These are phyloP conservation scores for Anolis sagrei DNA, from an alignment of 2,113 vertebrate genomes.

Conservation along the genomic window DNA sequence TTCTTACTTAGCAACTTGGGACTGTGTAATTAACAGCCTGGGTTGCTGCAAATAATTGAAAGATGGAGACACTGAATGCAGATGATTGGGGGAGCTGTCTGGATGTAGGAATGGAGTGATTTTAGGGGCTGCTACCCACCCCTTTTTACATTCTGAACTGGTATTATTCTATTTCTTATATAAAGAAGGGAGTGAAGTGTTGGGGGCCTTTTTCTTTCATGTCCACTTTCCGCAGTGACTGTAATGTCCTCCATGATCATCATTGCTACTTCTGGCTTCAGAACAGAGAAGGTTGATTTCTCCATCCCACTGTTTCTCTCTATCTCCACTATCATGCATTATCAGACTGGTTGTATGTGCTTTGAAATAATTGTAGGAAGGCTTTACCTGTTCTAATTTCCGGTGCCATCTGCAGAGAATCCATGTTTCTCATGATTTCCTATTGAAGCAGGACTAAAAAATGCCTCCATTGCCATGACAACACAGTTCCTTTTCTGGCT, in stretches of 20 bases:
- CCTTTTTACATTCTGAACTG: background rate
- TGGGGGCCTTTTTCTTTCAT: background rate
- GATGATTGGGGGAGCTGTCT: conserved; percentile 50
- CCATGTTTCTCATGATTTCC: background rate
- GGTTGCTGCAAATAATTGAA: conserved; percentile 79
- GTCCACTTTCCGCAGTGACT: background rate
- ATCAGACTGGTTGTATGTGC: background rate
- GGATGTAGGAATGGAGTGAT: conserved; percentile 6
- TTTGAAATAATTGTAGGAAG: background rate
- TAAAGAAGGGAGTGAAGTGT: background rate
- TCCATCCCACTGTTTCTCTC: background rate
- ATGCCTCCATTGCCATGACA: background rate
- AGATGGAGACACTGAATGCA: conserved; percentile 56
- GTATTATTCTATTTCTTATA: background rate
- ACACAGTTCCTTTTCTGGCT: background rate
- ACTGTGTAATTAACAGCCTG: conserved; percentile 77
- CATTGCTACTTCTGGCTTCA: background rate
- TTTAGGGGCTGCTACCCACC: background rate
- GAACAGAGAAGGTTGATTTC: background rate
- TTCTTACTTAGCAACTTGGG: conserved; percentile 72
- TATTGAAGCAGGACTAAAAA: background rate
- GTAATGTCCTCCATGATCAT: too few relatives aligned
- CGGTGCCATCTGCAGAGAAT: background rate
- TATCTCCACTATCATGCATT: background rate
- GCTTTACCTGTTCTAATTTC: background rate